Percentiles rank a stretch among this genome's conserved stretches.
Conservation (phyloP, 1,140 invertebrate species). For the Tetramorium parvispinum region DNA sequence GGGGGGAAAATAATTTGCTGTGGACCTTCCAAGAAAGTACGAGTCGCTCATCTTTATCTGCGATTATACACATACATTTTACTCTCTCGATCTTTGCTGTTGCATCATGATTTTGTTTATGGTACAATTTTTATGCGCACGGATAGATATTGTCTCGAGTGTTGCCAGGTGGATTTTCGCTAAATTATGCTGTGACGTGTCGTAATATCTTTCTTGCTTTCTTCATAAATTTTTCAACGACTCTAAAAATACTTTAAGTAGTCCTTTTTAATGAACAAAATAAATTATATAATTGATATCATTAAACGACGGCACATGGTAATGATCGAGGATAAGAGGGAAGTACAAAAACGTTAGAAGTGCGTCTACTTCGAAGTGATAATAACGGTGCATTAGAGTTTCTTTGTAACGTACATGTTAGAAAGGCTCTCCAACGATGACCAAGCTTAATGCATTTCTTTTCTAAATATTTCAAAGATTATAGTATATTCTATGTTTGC, state of each 20-base stretch:
- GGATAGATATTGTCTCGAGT: background rate
- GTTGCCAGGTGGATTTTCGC: background rate
- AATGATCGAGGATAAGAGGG: slow-evolving; percentile 5
- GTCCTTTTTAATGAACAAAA: background rate
- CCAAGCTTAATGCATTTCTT: slow-evolving; percentile 54
- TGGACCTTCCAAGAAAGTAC: background rate
- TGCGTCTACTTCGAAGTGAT: slow-evolving; percentile 37
- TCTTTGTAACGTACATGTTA: slow-evolving; percentile 31
- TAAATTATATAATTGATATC: slow-evolving; percentile 49
- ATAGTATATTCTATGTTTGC: slow-evolving; percentile 10
- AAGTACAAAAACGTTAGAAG: slow-evolving; percentile 26
- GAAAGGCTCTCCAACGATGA: background rate
- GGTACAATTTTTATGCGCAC: background rate
- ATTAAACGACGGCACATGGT: slow-evolving; percentile 6
- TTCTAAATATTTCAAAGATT: slow-evolving; percentile 42
- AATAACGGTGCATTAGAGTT: slow-evolving; percentile 46
- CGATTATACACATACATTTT: slow-evolving; percentile 2
- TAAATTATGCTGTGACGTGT: background rate
- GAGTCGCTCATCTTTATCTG: background rate
- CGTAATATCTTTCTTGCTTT: background rate
- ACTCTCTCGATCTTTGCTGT: background rate
- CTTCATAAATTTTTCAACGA: background rate
- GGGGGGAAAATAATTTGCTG: slow-evolving; percentile 18
- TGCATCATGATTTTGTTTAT: background rate
- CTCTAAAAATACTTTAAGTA: slow-evolving; percentile 14